phyloP scores from a whole-genome alignment of 2,888 invertebrate genomes.

The Crossocerus cetratus region DNA sequence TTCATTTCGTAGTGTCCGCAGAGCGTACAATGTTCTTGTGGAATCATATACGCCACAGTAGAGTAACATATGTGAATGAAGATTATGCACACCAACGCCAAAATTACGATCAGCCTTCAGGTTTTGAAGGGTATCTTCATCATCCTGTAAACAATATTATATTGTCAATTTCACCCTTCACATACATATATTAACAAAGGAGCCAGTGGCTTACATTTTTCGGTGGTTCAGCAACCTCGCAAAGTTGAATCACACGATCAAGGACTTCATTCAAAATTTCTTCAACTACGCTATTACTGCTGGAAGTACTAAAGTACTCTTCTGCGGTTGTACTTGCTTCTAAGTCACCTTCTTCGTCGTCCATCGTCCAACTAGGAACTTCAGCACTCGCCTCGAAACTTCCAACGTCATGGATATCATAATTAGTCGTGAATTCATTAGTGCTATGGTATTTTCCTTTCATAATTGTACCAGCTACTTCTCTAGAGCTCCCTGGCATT shows the following conservation, averaged over 20 bases:
- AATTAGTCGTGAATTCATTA: constrained; percentile 70
- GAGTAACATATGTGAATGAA: constrained; percentile 90
- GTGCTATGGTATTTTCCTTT: constrained; percentile 73
- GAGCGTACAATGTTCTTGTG: constrained; percentile 84
- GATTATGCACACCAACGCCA: constrained; percentile 81
- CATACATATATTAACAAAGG: background rate
- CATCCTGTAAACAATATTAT: constrained; percentile 50
- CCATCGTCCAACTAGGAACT: constrained; percentile 79
- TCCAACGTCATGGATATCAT: constrained; percentile 72
- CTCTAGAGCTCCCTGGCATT: constrained; percentile 68
- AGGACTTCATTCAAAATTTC: constrained; percentile 81
- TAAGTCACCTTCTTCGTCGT: constrained; percentile 76
- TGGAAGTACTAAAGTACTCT: constrained; percentile 81
- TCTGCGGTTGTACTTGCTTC: constrained; percentile 83
- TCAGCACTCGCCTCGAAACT: constrained; percentile 77
- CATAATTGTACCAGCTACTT: constrained; percentile 72
- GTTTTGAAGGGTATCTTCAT: constrained; percentile 68
- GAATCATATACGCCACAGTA: constrained; percentile 90
- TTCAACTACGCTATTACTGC: constrained; percentile 78
- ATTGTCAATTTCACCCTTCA: background rate
- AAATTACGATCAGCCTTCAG: constrained; percentile 63
- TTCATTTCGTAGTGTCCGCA: constrained; percentile 86
- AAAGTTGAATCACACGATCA: constrained; percentile 77
- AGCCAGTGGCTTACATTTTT: constrained; percentile 59
- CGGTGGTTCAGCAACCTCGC: constrained; percentile 64